Evolutionary conservation across 92 coral and sea anemone species (phyloP).

Genomic region (Actinernus sp.): DNA sequence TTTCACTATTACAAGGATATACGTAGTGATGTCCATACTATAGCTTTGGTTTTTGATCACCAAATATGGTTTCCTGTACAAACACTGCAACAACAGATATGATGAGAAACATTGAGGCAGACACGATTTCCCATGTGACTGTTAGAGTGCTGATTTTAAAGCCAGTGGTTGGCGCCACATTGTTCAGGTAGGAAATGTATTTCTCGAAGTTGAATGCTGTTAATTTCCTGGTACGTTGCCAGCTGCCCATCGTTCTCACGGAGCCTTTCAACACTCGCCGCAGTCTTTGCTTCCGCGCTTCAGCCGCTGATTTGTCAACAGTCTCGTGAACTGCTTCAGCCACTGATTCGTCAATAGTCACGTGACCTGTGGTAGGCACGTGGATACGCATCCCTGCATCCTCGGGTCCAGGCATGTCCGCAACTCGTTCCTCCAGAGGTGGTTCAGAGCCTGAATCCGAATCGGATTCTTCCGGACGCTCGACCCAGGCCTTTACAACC

Average conservation of each 20-base stretch:
- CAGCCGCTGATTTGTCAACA: neutral
- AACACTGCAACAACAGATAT: slow-evolving; percentile 84
- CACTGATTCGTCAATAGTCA: slow-evolving; percentile 19
- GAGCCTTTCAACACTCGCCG: slow-evolving; percentile 51
- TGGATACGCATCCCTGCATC: slow-evolving; percentile 23
- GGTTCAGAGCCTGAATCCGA: slow-evolving; percentile 53
- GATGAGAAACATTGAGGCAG: slow-evolving; percentile 73
- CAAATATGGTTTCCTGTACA: slow-evolving; percentile 91
- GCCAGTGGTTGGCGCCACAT: slow-evolving; percentile 74
- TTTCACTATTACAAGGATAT: no score
- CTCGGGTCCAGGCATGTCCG: neutral
- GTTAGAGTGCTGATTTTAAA: slow-evolving; percentile 73
- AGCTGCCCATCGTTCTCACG: slow-evolving; percentile 59
- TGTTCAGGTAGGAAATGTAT: slow-evolving; percentile 74
- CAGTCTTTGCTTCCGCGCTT: slow-evolving; percentile 13
- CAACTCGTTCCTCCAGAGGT: neutral
- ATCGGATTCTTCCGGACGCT: slow-evolving; percentile 77
- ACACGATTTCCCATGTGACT: slow-evolving; percentile 89
- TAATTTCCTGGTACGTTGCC: slow-evolving; percentile 45
- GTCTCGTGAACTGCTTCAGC: neutral
- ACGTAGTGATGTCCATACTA: no score
- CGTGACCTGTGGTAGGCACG: slow-evolving; percentile 44
- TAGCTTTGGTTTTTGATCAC: slow-evolving; percentile 14
- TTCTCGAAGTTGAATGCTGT: slow-evolving; percentile 77
- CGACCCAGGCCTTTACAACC: slow-evolving; percentile 92